phyloP scores from a whole-genome alignment of 2,888 invertebrate genomes.

The Lasioglossum morio region DNA sequence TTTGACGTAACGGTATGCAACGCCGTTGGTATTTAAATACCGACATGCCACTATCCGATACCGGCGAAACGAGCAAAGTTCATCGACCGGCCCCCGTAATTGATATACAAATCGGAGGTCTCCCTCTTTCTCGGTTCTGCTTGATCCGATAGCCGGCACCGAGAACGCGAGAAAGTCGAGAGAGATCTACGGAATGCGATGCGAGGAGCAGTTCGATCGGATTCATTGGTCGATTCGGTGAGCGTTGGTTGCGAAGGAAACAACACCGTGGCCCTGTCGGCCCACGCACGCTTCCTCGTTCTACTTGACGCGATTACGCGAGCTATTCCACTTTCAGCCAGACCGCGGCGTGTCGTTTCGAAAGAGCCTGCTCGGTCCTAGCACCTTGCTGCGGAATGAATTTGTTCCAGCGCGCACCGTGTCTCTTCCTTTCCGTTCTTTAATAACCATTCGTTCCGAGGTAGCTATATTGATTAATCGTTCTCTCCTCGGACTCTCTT shows the following conservation, averaged over 20 bases:
- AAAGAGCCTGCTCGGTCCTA: constrained; percentile 7
- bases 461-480: constrained; percentile 1
- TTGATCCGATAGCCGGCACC: neutral
- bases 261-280: neutral
- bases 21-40: constrained; percentile 68
- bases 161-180: neutral
- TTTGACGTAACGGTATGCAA: constrained; percentile 69
- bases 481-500: neutral
- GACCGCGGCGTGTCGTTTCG: neutral
- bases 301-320: constrained; percentile 10
- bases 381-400: neutral
- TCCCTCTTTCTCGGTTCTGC: neutral
- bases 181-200: neutral
- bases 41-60: constrained; percentile 56
- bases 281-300: constrained; percentile 1
- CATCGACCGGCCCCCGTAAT: constrained; percentile 52
- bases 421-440: neutral
- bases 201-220: neutral
- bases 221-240: neutral
- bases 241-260: neutral
- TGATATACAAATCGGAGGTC: constrained; percentile 48
- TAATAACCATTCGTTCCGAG: neutral
- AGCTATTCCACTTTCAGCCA: neutral
- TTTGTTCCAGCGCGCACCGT: neutral
- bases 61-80: constrained; percentile 46